Percentiles rank a stretch among this genome's conserved stretches.
These are phyloP conservation scores for Euglossa dilemma DNA, from an alignment of 1,140 invertebrate genomes.

Conservation along the genomic window DNA sequence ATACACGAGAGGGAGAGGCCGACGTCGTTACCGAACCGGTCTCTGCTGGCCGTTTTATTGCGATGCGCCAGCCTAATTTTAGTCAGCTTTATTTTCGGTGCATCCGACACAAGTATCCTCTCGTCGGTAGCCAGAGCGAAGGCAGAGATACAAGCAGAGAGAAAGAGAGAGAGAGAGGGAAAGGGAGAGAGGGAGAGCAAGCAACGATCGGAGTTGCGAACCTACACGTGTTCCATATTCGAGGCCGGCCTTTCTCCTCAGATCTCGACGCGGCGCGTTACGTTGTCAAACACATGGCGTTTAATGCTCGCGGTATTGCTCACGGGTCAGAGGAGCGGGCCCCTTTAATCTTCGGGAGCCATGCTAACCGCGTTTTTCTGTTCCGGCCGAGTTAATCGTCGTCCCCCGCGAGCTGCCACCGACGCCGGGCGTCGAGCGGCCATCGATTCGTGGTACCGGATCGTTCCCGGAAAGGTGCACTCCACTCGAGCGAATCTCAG, in stretches of 20 bases:
- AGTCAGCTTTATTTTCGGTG: slow-evolving; percentile 67
- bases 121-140: slow-evolving; percentile 13
- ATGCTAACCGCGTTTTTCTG: slow-evolving; percentile 72
- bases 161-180: background rate
- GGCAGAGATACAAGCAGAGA: background rate
- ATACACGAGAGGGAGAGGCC: slow-evolving; percentile 34
- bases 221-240: slow-evolving; percentile 76
- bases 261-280: slow-evolving; percentile 77
- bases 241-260: slow-evolving; percentile 71
- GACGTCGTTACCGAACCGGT: slow-evolving; percentile 52
- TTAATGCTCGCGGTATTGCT: slow-evolving; percentile 77
- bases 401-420: background rate
- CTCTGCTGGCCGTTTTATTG: slow-evolving; percentile 60
- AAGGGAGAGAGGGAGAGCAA: background rate
- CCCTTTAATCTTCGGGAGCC: slow-evolving; percentile 74
- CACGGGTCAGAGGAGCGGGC: slow-evolving; percentile 71
- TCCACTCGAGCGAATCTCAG: no score
- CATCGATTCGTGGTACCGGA: slow-evolving; percentile 53
- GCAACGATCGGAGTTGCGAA: slow-evolving; percentile 67
- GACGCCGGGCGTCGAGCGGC: no score
- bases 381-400: slow-evolving; percentile 68
- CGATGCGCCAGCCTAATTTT: slow-evolving; percentile 67
- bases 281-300: slow-evolving; percentile 80
- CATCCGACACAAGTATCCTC: slow-evolving; percentile 65
- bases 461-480: slow-evolving; percentile 55